Conservation (phyloP, 1,140 invertebrate genomes). For the Globodera rostochiensis region DNA sequence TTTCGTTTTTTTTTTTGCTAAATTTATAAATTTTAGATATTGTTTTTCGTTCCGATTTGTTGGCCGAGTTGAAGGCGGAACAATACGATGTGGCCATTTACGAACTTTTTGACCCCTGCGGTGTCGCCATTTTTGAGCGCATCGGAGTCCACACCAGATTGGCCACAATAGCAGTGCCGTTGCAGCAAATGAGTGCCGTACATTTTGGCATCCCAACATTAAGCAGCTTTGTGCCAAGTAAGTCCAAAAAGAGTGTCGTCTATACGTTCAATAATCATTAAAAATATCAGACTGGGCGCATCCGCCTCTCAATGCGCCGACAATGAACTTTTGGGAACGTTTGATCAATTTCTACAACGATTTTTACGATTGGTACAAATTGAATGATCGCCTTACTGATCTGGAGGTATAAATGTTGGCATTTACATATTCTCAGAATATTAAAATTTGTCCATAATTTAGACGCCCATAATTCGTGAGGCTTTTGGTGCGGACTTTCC, state of each 20-base stretch:
- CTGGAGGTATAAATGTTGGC: background rate
- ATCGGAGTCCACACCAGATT: constrained; percentile 33
- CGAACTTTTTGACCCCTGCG: constrained; percentile 28
- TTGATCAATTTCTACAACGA: constrained; percentile 34
- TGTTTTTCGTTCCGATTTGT: background rate
- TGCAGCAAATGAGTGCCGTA: constrained; percentile 16
- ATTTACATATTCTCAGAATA: background rate
- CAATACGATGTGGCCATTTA: constrained; percentile 33
- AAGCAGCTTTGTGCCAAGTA: constrained; percentile 34
- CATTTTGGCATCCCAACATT: constrained; percentile 32
- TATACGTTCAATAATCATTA: background rate
- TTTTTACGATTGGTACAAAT: constrained; percentile 31
- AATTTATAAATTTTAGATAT: background rate
- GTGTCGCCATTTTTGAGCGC: constrained; percentile 27
- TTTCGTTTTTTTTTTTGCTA: background rate
- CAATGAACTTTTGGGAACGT: constrained; percentile 23
- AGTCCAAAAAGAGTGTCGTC: background rate
- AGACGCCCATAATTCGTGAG: constrained; percentile 23
- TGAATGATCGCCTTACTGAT: constrained; percentile 13
- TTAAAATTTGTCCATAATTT: constrained; percentile 2
- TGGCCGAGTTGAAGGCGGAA: constrained; percentile 8
- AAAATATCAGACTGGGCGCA: background rate
- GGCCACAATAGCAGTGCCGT: constrained; percentile 26
- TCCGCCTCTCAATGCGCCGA: background rate
- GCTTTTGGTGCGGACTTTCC: constrained; percentile 38